These are phyloP conservation scores for Hedychridium roseum DNA, from an alignment of 2,888 invertebrate species.

Conservation along the genomic window DNA sequence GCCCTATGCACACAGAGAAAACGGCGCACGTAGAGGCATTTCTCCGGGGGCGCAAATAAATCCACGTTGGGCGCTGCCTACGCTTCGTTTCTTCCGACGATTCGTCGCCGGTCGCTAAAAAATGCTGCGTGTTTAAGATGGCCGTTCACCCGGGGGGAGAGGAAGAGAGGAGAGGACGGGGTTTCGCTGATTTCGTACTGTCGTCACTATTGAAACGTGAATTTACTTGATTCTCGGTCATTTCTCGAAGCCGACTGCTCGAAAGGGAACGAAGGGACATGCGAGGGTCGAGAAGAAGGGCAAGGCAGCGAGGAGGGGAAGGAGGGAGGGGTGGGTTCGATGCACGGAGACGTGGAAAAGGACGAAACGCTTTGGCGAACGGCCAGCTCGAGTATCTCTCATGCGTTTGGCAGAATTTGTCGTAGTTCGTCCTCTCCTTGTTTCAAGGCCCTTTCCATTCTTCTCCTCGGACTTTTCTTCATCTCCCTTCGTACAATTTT, in stretches of 20 bases:
- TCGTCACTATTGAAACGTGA: too few species aligned
- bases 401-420: slow-evolving; percentile 54
- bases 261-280: neutral
- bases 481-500: neutral
- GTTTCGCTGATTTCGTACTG: too few species aligned
- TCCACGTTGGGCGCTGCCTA: too few species aligned
- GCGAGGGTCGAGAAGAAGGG: neutral
- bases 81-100: too few species aligned
- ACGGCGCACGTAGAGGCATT: too few species aligned
- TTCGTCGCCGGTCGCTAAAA: too few species aligned
- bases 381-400: slow-evolving; percentile 50
- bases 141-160: too few species aligned
- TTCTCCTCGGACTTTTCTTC: neutral
- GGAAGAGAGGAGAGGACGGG: too few species aligned
- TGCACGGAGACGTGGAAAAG: slow-evolving; percentile 16
- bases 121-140: too few species aligned
- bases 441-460: neutral
- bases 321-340: neutral
- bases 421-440: slow-evolving; percentile 22
- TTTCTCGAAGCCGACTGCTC: neutral
- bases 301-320: neutral
- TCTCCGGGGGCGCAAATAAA: too few species aligned
- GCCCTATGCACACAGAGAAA: too few species aligned
- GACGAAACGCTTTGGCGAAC: slow-evolving; percentile 44
- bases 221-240: too few species aligned